Base-by-base conservation (phyloP, 1,140 invertebrate genomes). In the Bombus superbus region DNA sequence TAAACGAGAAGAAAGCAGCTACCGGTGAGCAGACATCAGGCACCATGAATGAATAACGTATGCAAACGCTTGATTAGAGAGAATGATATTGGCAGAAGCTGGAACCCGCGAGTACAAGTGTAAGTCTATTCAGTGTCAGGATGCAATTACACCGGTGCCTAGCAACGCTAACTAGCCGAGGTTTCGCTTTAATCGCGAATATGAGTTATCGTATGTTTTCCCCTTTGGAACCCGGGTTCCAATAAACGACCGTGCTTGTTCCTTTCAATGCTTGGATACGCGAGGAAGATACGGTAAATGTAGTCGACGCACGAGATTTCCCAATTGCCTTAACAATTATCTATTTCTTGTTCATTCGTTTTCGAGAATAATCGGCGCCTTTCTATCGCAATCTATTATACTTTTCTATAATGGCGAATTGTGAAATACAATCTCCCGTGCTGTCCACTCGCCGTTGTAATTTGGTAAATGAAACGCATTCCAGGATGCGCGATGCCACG, bases 11-110 rank as follows among this genome's bases (percentile, higher is more conserved):
- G 5, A 35, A 81, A 74, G 62, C 28, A 1, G 68, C 35, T 73
- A 62, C 80, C 53, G 69, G 22, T 53, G 15, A 62, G 25, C 9
- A 11, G 35, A 8, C 38, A n/a, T n/a, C 47, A 1, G 32, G 15
- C 38, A 18, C 10, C n/a, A 18, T n/a, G 66, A 40, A 73, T 35
- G 53, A 73, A 38, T 81, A 64, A 82, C 42, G 57, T n/a, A 35
- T 40, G 35, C 47, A 81, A 72, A 57, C 72, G 72, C 32, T 75
- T 66, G 72, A 76, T 83, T 76, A 68, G 59, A 66, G 72, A 47
- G 81, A 76, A 83, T 76, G 72, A 83, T 75, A 76, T 83, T 53
- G 81, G 81, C 72, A 83, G 72, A 83, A 83, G 72, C 72, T 66
- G 9, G 59, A 47, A 64, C 47, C 71, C 53, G 32, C 38, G n/a